Evolutionary conservation across 2,113 vertebrate species (phyloP).

Genomic region (Tachysurus fulvidraco): DNA sequence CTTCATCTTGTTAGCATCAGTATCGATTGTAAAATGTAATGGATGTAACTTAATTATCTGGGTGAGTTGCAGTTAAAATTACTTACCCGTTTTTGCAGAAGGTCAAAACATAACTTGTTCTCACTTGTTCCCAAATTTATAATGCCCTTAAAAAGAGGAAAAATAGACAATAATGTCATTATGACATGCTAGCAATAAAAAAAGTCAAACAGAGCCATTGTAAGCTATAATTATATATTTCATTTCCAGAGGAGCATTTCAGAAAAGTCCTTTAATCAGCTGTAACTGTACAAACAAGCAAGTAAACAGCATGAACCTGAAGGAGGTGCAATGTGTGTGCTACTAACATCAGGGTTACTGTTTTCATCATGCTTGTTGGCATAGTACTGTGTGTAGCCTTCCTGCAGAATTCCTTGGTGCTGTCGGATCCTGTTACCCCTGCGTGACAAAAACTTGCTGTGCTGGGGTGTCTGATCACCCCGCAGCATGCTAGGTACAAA

Average conservation of each 20-base stretch:
- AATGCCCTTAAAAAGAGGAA: slow-evolving; percentile 76
- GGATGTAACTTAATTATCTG: neutral
- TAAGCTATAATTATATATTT: neutral
- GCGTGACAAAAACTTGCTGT: slow-evolving; percentile 77
- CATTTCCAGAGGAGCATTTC: neutral
- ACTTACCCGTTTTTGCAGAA: slow-evolving; percentile 84
- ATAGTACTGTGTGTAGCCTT: slow-evolving; percentile 75
- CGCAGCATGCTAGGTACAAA: slow-evolving; percentile 36
- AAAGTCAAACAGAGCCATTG: neutral
- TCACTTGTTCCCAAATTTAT: slow-evolving; percentile 89
- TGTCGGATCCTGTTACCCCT: slow-evolving; percentile 75
- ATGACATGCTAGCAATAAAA: neutral
- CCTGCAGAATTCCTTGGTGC: slow-evolving; percentile 70
- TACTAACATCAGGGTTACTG: slow-evolving; percentile 83
- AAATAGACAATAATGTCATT: slow-evolving; percentile 3
- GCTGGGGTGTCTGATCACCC: slow-evolving; percentile 35
- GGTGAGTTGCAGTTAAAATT: slow-evolving; percentile 5
- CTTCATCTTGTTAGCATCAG: neutral
- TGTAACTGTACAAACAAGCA: neutral
- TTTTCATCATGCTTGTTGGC: slow-evolving; percentile 78
- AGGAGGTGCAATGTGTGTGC: neutral
- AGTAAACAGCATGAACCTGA: neutral
- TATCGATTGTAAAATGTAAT: neutral
- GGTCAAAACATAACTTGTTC: slow-evolving; percentile 89
- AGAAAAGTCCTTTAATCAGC: neutral